A percentile compares a stretch with the other conserved stretches of the same genome.
Conservation (phyloP, 2,797 vertebrate genomes). For the Lacerta agilis region DNA sequence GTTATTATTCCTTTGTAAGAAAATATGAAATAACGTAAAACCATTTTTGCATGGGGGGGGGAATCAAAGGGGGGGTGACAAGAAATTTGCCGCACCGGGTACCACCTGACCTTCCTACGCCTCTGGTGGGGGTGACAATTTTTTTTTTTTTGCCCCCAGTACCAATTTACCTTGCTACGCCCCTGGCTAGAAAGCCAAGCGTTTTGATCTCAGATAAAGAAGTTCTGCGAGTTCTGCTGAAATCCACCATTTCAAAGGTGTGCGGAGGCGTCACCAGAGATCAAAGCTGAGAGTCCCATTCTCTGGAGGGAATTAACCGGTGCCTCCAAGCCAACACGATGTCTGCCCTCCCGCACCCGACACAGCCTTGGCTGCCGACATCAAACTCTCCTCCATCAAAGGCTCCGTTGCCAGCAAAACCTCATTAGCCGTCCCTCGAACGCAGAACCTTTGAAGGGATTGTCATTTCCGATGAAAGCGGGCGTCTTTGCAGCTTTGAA, state of each 20-base stretch:
- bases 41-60: no score
- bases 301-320: neutral
- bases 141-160: no score
- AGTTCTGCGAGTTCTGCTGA: neutral
- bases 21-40: no score
- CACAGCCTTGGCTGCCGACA: neutral
- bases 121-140: no score
- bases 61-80: no score
- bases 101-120: no score
- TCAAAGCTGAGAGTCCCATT: neutral
- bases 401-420: conserved; percentile 3
- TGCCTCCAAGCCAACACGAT: neutral
- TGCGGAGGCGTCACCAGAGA: neutral
- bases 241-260: neutral
- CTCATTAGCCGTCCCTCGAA: conserved; percentile 23
- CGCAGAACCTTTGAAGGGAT: neutral
- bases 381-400: neutral
- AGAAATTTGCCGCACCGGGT: no score
- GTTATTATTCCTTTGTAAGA: no score
- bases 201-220: neutral
- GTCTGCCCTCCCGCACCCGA: neutral
- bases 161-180: no score
- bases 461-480: neutral
- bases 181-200: neutral
- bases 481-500: conserved; percentile 30